Base-by-base conservation (phyloP, 2,797 vertebrate species). In the Platalea minor region DNA sequence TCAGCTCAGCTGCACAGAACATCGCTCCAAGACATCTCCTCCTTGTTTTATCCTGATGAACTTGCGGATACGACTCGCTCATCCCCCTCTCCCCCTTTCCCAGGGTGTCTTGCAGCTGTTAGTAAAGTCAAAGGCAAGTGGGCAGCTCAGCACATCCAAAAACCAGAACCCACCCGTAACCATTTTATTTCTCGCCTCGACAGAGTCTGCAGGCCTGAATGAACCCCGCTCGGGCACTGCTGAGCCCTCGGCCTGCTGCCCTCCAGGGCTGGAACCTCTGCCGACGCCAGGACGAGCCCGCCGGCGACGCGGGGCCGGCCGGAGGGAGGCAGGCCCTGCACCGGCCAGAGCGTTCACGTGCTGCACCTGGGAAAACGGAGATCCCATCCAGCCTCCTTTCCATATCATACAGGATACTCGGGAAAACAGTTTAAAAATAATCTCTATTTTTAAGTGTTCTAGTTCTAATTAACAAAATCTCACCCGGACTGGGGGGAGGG, bases 271-370 rank as follows among this genome's bases (percentile, higher is more conserved):
- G 1, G 53, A n/a, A 13, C 20, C 53, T 23, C n/a, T 24, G 1
- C 73, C 17, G 67, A 9, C 3, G 28, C 60, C 4, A 0, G 12
- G 65, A 16, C 17, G 4, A 45, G 60, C 43, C 28, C 15, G 1
- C 3, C 1, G 0, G 11, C 11, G 41, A 5, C 1, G 1, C 67
- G 16, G 67, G n/a, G n/a, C 10, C 5, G 18, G 2, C 37, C 18
- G 0, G 0, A 19, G 46, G 69, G 59, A 17, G 18, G 4, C n/a
- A 11, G n/a, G 50, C 11, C 45, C 54, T 6, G 14, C 4, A 3
- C 33, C 1, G 46, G 59, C 46, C 41, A 69, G 9, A 57, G 51
- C 7, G 1, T 12, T 37, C 1, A 7, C 9, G 9, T 37, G 25
- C 57, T 11, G 57, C 54, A 5, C 45, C 24, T 2, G 11, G 60